A percentile compares a stretch with the other conserved stretches of the same genome.
Conservation (phyloP, 1,140 invertebrate species). For the Himalopsyche phryganea region DNA sequence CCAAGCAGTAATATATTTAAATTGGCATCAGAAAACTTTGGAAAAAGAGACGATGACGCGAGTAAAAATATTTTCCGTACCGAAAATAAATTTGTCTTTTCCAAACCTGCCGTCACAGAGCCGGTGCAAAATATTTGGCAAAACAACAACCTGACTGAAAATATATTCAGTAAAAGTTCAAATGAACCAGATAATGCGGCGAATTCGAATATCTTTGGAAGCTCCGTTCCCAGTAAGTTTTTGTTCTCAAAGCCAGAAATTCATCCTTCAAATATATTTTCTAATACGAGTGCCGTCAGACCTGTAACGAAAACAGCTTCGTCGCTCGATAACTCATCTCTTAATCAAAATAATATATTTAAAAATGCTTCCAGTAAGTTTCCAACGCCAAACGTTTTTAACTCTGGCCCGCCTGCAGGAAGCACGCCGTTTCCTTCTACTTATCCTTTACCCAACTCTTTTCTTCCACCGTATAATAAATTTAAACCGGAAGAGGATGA, state of each 20-base stretch:
- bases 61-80: constrained; percentile 6
- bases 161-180: constrained; percentile 34
- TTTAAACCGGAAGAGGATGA: constrained; percentile 29
- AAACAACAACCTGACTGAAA: constrained; percentile 33
- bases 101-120: constrained; percentile 21
- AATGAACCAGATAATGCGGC: not conserved
- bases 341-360: constrained; percentile 8
- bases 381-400: constrained; percentile 17
- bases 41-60: not conserved
- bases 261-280: constrained; percentile 2
- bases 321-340: too few relatives aligned
- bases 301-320: not conserved
- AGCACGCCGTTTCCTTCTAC: not conserved
- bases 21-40: not conserved
- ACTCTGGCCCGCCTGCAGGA: constrained; percentile 1
- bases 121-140: not conserved
- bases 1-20: constrained; percentile 14
- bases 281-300: constrained; percentile 11
- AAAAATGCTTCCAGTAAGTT: not conserved
- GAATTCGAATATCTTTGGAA: constrained; percentile 3
- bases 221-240: constrained; percentile 31
- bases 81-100: constrained; percentile 28
- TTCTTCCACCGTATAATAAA: constrained; percentile 15
- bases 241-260: constrained; percentile 45
- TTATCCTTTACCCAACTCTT: too few relatives aligned